Base-by-base conservation (phyloP, 1,140 invertebrate genomes). In the Chrysoperla carnea region DNA sequence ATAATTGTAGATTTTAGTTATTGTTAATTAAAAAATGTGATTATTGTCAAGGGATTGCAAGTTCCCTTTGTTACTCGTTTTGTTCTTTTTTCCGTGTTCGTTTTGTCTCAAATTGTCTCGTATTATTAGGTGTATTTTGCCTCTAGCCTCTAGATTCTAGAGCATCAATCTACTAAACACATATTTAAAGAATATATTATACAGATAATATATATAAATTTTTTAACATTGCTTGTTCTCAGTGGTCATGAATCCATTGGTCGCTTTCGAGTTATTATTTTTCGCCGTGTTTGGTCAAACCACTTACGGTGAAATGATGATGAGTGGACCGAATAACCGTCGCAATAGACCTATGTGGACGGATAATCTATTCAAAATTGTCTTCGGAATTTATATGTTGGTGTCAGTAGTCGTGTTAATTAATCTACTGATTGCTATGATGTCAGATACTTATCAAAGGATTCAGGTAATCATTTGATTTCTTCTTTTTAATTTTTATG, bases 401-500 rank as follows among this genome's bases (percentile, higher is more conserved):
- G 89, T 97, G 58, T 92, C 90, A 48, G 82, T 97, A 52, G 85
- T 98, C 64, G 94, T 97, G 53, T 76, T 98, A 52, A 93, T 97
- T 68, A 97, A 96, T 72, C 76, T 97, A 58, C 80, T 98, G 54
- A 98, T 98, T 78, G 94, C 94, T 69, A 97, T 98, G 94, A 97
- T 98, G 92, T 93, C 89, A 57, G 92, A 98, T 72, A 98, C 94
- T 51, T 98, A 98, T 64, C 92, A 97, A 65, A 74, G 93, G 51
- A 98, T 98, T 59, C 86, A 89, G 73, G 84, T 80, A 73, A 73
- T 53, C 68, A 54, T 57, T 45, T 57, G 49, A 50, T 50, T 51
- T 48, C 48, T 48, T 42, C 44, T 45, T 49, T n/a, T 53, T 59
- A 63, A 48, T 61, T 68, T 66, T 52, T 67, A 60, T 78, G 68